Evolutionary conservation across 2,888 invertebrate genomes (phyloP).

Genomic region (Zaprionus lineosus): DNA sequence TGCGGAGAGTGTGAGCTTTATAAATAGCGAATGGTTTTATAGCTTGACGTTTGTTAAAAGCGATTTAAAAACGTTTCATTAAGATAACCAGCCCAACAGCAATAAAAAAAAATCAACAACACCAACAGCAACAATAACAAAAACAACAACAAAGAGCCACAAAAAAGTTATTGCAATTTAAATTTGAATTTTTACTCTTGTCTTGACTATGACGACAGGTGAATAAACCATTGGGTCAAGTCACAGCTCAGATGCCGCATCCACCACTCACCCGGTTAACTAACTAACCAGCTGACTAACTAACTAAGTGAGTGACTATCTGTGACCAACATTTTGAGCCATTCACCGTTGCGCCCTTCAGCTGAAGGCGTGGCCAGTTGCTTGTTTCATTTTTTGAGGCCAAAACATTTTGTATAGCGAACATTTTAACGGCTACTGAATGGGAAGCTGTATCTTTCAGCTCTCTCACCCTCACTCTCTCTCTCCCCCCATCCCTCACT

Average conservation of each 20-base stretch:
- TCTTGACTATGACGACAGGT: conserved; percentile 73
- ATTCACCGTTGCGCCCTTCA: conserved; percentile 78
- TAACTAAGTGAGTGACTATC: too few species aligned
- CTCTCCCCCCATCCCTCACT: conserved; percentile 11
- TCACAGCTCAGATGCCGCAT: conserved; percentile 10
- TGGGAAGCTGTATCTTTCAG: conserved; percentile 16
- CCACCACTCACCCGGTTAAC: too few species aligned
- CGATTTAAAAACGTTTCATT: conserved; percentile 76
- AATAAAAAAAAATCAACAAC: conserved; percentile 7
- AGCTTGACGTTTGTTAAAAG: conserved; percentile 64
- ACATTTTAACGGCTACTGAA: conserved; percentile 36
- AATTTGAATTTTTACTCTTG: conserved; percentile 61
- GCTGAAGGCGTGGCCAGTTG: conserved; percentile 68
- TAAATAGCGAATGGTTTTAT: conserved; percentile 66
- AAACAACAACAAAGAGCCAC: conserved; percentile 26
- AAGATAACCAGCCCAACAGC: conserved; percentile 60
- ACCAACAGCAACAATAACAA: conserved; percentile 30
- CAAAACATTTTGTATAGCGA: conserved; percentile 39
- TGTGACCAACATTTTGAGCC: too few species aligned
- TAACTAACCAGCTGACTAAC: too few species aligned
- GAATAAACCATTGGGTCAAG: conserved; percentile 71
- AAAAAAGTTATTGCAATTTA: conserved; percentile 73
- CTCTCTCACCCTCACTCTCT: conserved; percentile 13
- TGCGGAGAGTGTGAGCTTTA: conserved; percentile 68
- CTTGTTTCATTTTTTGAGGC: conserved; percentile 73